Conservation (phyloP, 2,113 vertebrate genomes). For the Syrrhaptes paradoxus region DNA sequence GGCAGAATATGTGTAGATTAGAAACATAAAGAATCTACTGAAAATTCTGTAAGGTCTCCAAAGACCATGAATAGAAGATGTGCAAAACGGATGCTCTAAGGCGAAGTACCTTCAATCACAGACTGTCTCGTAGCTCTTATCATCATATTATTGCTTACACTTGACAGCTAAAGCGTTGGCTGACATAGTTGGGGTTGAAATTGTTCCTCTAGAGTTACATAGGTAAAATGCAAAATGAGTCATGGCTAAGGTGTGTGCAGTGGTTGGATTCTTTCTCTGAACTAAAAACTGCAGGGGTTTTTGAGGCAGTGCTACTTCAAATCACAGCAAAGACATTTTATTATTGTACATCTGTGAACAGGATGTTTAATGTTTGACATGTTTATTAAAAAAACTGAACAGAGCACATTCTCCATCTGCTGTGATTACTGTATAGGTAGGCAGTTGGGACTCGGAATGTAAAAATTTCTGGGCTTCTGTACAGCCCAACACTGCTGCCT, state of each 20-base stretch:
- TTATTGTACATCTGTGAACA: slow-evolving; percentile 26
- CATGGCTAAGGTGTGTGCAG: background rate
- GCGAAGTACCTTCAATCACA: background rate
- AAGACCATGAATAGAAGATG: background rate
- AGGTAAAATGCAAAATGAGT: background rate
- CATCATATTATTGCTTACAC: background rate
- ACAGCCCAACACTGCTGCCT: background rate
- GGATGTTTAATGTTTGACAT: slow-evolving; percentile 40
- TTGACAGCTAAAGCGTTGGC: background rate
- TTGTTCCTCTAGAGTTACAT: background rate
- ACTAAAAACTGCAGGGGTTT: background rate
- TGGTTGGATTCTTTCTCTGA: background rate
- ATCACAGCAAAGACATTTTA: slow-evolving; percentile 24
- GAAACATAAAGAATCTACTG: background rate
- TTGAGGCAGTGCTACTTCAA: background rate
- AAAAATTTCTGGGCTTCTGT: slow-evolving; percentile 5
- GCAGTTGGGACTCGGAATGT: slow-evolving; percentile 16
- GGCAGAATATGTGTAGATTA: background rate
- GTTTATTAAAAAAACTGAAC: slow-evolving; percentile 52
- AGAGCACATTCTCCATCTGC: slow-evolving; percentile 59
- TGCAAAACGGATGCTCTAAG: background rate
- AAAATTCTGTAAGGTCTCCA: background rate
- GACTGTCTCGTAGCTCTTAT: background rate
- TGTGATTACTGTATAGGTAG: slow-evolving; percentile 47
- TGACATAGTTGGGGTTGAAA: background rate